Base-by-base conservation (phyloP, 2,888 invertebrate species). In the Rhaphigaster nebulosa region DNA sequence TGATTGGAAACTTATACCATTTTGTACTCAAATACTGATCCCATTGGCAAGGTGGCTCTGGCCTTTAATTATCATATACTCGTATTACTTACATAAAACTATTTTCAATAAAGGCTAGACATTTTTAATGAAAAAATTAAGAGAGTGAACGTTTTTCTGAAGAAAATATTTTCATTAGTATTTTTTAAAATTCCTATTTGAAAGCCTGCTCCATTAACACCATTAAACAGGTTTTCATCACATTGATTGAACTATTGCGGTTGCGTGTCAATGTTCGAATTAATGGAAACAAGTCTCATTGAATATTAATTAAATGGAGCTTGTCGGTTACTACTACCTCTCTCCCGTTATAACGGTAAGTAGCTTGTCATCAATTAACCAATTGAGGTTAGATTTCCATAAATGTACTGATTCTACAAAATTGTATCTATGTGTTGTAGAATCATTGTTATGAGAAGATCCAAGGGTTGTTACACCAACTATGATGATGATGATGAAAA, bases 251-350 rank as follows among this genome's bases (percentile, higher is more conserved):
- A 34, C 70, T 23, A 38, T 76, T 76, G 8, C 8, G 20, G 70
- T 76, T 6, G 38, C 70, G 34, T 76, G 38, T 76, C 70, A 38
- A 20, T 38, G 34, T 38, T 76, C 8, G 38, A 34, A 76, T 76
- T 76, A 76, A 76, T 76, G 70, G 70, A 76, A 76, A 76, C 70
- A 23, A 34, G 34, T 38, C 38, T 23, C 34, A 76, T 76, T 76
- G 34, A 18, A 76, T 76, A 76, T 76, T 76, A 38, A 76, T 76
- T 76, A 38, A 38, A 76, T 76, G 34, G 38, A 38, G 26, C 12
- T 38, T 76, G 38, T 38, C 12, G 70, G 70, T 76, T 38, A 6
- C 70, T 15, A 23, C 70, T 29, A 29, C 65, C 65, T 29, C 15
- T 4, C 23, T 23, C 20, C 13, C 70, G 34, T 23, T 76, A 38